Percentiles rank a stretch among this genome's conserved stretches.
These are phyloP conservation scores for Enteromius treurensis DNA, from an alignment of 2,797 vertebrate species.

Conservation along the genomic window DNA sequence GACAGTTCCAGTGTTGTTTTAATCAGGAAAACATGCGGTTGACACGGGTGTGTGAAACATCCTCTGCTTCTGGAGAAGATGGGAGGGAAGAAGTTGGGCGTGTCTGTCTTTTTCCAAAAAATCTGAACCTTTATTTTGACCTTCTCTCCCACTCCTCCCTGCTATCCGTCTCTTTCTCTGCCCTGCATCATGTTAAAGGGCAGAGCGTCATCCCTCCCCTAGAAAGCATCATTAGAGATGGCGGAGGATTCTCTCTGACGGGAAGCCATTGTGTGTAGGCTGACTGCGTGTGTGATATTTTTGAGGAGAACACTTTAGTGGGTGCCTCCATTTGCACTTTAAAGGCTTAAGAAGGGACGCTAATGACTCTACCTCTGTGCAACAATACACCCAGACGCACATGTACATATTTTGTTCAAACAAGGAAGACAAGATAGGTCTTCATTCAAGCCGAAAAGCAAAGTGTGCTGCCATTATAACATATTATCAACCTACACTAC, in stretches of 20 bases:
- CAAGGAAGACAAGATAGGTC: constrained; percentile 10
- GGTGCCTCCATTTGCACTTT: constrained; percentile 45
- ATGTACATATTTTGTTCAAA: neutral
- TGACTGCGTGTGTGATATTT: constrained; percentile 9
- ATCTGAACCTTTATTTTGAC: constrained; percentile 7
- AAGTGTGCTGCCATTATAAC: constrained; percentile 1
- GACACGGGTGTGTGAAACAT: constrained; percentile 16
- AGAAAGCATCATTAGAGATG: constrained; percentile 23
- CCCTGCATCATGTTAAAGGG: constrained; percentile 17
- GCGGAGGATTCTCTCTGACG: constrained; percentile 2
- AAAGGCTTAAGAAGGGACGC: constrained; percentile 27
- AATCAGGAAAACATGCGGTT: constrained; percentile 8
- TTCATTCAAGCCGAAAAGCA: constrained; percentile 28
- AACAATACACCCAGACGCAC: constrained; percentile 37
- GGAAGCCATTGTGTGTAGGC: constrained; percentile 32
- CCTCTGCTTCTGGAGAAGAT: neutral
- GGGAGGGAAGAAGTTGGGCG: constrained; percentile 18
- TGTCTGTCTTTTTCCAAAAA: constrained; percentile 6
- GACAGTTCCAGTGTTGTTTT: neutral
- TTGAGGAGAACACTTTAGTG: constrained; percentile 25
- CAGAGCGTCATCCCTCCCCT: neutral
- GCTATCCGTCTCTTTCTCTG: neutral
- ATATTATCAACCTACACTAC: constrained; percentile 22
- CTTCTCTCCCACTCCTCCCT: neutral
- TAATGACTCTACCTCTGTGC: constrained; percentile 15